Conservation (phyloP, 2,113 vertebrate genomes). For the Pongo abelii region DNA sequence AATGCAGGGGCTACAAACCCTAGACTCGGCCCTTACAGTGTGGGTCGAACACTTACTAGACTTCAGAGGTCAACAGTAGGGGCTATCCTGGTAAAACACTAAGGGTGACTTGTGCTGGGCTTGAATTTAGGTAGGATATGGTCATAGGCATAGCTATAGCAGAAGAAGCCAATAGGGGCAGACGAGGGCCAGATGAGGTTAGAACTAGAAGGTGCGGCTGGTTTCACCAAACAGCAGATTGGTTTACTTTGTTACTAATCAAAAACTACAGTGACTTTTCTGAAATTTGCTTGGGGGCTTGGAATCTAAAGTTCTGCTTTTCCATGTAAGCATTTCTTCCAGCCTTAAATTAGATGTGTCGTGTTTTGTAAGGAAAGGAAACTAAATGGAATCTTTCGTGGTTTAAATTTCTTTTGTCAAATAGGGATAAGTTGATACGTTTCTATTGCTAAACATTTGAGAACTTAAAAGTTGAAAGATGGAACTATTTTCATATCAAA, state of each 20-base stretch:
- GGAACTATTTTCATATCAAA: conserved; percentile 70
- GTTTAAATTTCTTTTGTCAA: conserved; percentile 63
- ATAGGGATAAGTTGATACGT: conserved; percentile 46
- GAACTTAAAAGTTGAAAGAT: conserved; percentile 65
- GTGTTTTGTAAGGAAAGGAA: conserved; percentile 46
- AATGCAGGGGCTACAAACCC: not conserved
- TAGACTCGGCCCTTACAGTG: not conserved
- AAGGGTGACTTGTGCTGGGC: not conserved
- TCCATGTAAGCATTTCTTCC: conserved; percentile 30
- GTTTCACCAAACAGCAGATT: not conserved
- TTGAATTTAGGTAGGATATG: not conserved
- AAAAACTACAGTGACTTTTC: conserved; percentile 25
- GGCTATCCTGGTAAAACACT: not conserved
- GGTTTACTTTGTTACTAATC: conserved; percentile 16
- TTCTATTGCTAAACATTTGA: conserved; percentile 64
- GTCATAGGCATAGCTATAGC: rapidly evolving
- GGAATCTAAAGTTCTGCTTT: conserved; percentile 19
- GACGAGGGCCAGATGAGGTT: not conserved
- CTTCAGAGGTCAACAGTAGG: not conserved
- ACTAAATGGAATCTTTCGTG: conserved; percentile 57
- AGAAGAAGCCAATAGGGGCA: not conserved
- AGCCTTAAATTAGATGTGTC: conserved; percentile 48
- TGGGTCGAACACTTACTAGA: not conserved
- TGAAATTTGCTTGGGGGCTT: conserved; percentile 16
- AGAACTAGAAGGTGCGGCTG: not conserved